phyloP scores from a whole-genome alignment of 2,888 invertebrate genomes.

The Tridacna crocea region DNA sequence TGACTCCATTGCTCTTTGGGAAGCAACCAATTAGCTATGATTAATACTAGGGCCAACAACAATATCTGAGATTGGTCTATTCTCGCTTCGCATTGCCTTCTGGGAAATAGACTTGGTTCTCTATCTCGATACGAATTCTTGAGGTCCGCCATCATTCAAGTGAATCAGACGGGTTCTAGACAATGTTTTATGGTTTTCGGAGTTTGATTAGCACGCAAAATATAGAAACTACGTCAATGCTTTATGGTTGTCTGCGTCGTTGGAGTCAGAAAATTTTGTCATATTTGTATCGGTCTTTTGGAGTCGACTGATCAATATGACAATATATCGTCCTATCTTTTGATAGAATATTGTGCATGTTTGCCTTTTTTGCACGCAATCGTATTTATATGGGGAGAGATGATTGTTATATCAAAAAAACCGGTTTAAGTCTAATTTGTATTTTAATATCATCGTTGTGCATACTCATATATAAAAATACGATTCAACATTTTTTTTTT shows the following conservation, averaged over 20 bases:
- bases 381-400: too few relatives aligned
- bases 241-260: neutral
- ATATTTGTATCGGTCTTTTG: neutral
- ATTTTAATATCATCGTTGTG: too few relatives aligned
- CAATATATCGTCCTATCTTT: too few relatives aligned
- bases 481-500: too few relatives aligned
- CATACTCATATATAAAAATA: too few relatives aligned
- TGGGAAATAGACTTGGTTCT: neutral
- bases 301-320: too few relatives aligned
- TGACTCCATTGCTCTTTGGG: constrained; percentile 1
- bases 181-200: constrained; percentile 20
- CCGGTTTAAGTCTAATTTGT: too few relatives aligned
- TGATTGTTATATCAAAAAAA: too few relatives aligned
- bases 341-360: too few relatives aligned
- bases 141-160: constrained; percentile 13
- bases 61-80: constrained; percentile 7
- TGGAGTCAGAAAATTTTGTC: neutral
- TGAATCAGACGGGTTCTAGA: constrained; percentile 11
- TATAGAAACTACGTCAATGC: neutral
- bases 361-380: too few relatives aligned
- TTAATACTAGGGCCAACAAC: neutral
- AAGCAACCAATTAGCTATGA: constrained; percentile 4
- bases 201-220: constrained; percentile 12
- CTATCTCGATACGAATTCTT: constrained; percentile 17
- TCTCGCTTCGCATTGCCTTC: neutral